phyloP scores from a whole-genome alignment of 2,113 vertebrate species.

The Casuarius casuarius region DNA sequence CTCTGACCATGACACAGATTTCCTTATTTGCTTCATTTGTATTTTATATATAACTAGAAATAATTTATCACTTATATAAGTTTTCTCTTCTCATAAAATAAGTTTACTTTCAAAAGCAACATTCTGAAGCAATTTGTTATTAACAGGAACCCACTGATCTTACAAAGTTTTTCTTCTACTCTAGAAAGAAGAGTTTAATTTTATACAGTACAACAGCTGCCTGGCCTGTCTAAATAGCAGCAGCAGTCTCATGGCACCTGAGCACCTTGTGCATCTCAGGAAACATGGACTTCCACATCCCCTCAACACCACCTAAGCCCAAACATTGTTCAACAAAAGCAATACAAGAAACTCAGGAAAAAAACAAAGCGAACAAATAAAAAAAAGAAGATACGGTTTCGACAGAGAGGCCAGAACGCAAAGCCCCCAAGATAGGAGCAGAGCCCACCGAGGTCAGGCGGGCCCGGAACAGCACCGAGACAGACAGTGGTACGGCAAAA shows the following conservation, averaged over 20 bases:
- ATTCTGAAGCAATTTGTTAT: background rate
- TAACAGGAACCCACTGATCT: background rate
- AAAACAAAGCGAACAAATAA: no score
- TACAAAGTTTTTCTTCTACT: background rate
- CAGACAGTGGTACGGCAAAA: fast-evolving
- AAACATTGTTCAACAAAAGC: fast-evolving
- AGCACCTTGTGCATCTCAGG: background rate
- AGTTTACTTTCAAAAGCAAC: background rate
- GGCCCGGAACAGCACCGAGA: fast-evolving
- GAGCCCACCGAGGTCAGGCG: background rate
- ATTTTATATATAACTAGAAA: background rate
- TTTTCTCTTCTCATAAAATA: background rate
- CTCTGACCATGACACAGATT: fast-evolving
- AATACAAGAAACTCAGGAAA: fast-evolving
- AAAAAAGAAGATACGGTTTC: fast-evolving
- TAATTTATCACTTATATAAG: background rate
- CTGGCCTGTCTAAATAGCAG: fast-evolving
- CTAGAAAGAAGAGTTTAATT: background rate
- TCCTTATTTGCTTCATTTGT: background rate
- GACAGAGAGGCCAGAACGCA: fast-evolving
- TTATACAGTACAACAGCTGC: fast-evolving
- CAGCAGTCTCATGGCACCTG: background rate
- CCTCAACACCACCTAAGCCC: fast-evolving
- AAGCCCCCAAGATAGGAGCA: no score
- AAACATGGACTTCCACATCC: background rate